Evolutionary conservation across 2,797 vertebrate species (phyloP), one percentile per base, ranked within the genome.

Genomic region (Podarcis siculus): DNA sequence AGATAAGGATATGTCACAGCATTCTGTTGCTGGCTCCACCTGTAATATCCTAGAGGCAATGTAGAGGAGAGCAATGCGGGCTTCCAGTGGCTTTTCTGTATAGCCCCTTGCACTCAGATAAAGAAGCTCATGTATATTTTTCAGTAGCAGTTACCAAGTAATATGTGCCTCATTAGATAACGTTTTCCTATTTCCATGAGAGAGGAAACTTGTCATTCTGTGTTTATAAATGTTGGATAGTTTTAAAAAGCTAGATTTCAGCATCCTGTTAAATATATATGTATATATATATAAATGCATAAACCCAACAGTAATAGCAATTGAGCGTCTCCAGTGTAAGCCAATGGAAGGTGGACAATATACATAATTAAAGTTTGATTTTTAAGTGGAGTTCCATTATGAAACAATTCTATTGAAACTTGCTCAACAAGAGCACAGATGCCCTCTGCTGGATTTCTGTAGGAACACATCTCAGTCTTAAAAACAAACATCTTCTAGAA

Each of bases 401-500:
- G 5, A 0, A 80, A 85, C 32, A 67, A 17, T 86, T 35, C 78
- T 3, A 0, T 10, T 0, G 0, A 58, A 42, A 66, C 0, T 12
- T 75, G 0, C 42, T 88, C 9, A 0, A 85, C 37, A 7, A 88
- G 88, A 37, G 91, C 23, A 58, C 85, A 80, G 39, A 69, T 88
- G 93, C 95, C 96, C 93, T 93, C 96, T 96, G 89, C 92, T 93
- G 96, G 94, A 83, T 61, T 73, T 76, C 15, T 8, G 2, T 32
- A 81, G 30, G 35, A 91, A 64, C 30, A 71, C 76, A 80, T 3
- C 8, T 32, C 76, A 80, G 5, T 6, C 49, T 80, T 79, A 61
- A 64, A 83, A 88, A 72, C 15, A 71, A 75, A 86, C 12, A 15
- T 8, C 58, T 27, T 30, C 10, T 30, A 71, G 39, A 66, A 79